phyloP scores from a whole-genome alignment of 1,140 invertebrate genomes.

The Drosophila pectinifera region DNA sequence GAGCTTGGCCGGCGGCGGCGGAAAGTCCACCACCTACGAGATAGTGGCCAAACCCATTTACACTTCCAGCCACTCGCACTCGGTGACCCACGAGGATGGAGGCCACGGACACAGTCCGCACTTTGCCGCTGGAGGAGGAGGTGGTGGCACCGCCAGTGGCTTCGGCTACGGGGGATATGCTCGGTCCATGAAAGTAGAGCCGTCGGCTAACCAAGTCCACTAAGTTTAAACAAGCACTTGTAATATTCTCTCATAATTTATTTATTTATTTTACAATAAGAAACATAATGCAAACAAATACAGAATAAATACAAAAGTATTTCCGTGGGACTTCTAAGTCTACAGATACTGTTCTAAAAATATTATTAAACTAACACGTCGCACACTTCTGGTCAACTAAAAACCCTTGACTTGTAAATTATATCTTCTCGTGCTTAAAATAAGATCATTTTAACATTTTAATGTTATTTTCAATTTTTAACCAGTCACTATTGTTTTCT shows the following conservation, averaged over 20 bases:
- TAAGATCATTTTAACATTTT: neutral
- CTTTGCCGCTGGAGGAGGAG: conserved; percentile 88
- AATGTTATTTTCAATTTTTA: neutral
- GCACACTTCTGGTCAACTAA: neutral
- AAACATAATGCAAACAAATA: conserved; percentile 1
- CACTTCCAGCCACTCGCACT: conserved; percentile 89
- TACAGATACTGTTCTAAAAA: too few relatives aligned
- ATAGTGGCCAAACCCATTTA: conserved; percentile 93
- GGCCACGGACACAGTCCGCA: conserved; percentile 86
- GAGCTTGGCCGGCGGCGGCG: conserved; percentile 88
- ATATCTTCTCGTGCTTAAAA: neutral
- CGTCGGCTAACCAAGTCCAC: conserved; percentile 57
- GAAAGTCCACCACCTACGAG: conserved; percentile 92
- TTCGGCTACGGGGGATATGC: conserved; percentile 87
- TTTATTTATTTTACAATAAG: conserved; percentile 49
- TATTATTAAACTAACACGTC: neutral
- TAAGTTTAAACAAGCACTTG: conserved; percentile 20
- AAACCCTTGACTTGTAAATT: too few relatives aligned
- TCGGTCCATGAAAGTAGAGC: conserved; percentile 70
- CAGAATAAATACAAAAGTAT: too few relatives aligned
- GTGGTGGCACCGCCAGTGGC: conserved; percentile 86
- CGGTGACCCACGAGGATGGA: conserved; percentile 88
- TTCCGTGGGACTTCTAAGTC: too few relatives aligned
- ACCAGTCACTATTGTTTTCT: neutral
- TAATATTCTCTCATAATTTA: conserved; percentile 44